Percentiles rank a stretch among this genome's conserved stretches.
These are phyloP conservation scores for Dastarcus helophoroides DNA, from an alignment of 2,888 invertebrate species.

Conservation along the genomic window DNA sequence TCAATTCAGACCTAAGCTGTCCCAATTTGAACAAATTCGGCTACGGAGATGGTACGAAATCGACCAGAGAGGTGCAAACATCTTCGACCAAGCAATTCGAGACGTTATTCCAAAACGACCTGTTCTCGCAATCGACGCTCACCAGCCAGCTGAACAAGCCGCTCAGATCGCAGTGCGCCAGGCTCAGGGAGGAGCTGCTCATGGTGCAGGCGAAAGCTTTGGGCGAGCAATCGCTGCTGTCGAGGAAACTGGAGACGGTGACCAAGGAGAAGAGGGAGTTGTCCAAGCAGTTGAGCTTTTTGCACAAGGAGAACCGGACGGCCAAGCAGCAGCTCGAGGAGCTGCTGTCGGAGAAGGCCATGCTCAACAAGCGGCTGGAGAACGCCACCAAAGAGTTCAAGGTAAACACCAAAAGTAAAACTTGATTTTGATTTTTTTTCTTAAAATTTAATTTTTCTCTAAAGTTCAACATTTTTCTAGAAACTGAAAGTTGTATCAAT, in stretches of 20 bases:
- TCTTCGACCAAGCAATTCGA: constrained; percentile 7
- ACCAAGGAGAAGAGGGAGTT: constrained; percentile 28
- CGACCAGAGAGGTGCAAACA: constrained; percentile 15
- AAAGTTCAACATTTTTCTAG: no score
- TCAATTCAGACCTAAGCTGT: constrained; percentile 3
- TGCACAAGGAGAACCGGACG: constrained; percentile 27
- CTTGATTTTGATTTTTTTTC: no score
- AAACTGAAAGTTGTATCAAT: no score
- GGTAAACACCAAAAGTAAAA: constrained; percentile 26
- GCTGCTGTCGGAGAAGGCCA: constrained; percentile 26
- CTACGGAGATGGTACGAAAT: constrained; percentile 14
- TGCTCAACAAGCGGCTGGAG: constrained; percentile 26
- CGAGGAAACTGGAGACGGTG: constrained; percentile 25
- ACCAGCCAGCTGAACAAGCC: constrained; percentile 1
- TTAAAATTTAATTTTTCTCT: no score
- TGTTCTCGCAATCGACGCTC: not conserved
- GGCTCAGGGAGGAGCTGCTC: constrained; percentile 25
- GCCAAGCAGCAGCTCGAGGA: constrained; percentile 30
- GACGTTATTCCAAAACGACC: constrained; percentile 1
- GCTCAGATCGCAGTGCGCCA: constrained; percentile 17
- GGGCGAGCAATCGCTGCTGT: constrained; percentile 25
- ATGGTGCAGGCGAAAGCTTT: constrained; percentile 23
- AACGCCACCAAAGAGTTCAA: constrained; percentile 29
- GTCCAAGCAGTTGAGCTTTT: constrained; percentile 18
- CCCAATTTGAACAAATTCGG: constrained; percentile 1